These are phyloP conservation scores for Conger conger DNA, from an alignment of 2,113 vertebrate genomes.

Conservation along the genomic window DNA sequence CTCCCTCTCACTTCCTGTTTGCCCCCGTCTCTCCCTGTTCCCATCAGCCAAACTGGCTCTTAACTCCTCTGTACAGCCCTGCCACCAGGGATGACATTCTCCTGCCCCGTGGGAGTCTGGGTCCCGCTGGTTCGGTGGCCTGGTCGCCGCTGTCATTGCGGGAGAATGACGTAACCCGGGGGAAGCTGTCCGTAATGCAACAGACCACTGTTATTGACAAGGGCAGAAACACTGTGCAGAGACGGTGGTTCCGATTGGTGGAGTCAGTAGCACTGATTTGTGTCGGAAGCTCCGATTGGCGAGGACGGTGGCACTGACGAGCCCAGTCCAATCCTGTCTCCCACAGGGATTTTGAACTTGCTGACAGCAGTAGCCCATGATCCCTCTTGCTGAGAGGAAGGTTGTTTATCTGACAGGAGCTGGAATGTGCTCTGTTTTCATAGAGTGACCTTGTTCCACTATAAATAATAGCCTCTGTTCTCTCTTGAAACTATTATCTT, in stretches of 20 bases:
- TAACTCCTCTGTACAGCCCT: background rate
- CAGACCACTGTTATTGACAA: background rate
- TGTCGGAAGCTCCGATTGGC: background rate
- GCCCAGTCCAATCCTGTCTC: background rate
- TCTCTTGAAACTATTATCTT: background rate
- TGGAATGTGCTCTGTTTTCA: background rate
- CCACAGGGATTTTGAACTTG: background rate
- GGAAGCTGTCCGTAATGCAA: background rate
- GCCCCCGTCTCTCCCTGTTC: slow-evolving; percentile 1
- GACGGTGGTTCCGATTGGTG: background rate
- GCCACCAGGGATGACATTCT: background rate
- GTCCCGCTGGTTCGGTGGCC: background rate
- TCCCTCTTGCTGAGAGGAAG: background rate
- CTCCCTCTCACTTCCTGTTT: background rate
- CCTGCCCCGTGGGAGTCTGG: background rate
- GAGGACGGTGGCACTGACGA: background rate
- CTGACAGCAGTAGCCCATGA: background rate
- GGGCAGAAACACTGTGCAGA: background rate
- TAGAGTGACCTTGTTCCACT: background rate
- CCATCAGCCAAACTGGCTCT: background rate
- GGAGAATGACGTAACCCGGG: background rate
- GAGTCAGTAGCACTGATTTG: background rate
- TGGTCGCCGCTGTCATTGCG: background rate
- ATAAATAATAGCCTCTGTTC: background rate
- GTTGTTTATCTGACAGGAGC: background rate